A percentile compares a stretch with the other conserved stretches of the same genome.
Evolutionary conservation across 2,113 vertebrate species (phyloP).

Genomic region (Archocentrus centrarchus): DNA sequence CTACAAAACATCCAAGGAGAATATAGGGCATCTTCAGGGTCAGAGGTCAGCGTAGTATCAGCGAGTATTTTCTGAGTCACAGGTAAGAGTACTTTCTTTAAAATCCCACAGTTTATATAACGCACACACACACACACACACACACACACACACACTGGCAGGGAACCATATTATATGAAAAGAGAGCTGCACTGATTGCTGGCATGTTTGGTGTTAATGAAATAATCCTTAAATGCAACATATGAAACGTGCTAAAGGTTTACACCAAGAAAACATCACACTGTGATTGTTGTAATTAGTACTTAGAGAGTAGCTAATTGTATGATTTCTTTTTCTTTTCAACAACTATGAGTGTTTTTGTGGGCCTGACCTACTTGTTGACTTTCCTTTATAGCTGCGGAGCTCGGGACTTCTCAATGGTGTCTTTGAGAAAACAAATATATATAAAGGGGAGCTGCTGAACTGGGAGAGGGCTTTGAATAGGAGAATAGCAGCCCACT

Average conservation of each 20-base stretch:
- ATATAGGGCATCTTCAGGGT: background rate
- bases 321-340: background rate
- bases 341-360: constrained; percentile 32
- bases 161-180: too few species aligned
- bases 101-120: too few species aligned
- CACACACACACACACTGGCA: too few species aligned
- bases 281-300: background rate
- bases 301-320: background rate
- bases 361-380: constrained; percentile 69
- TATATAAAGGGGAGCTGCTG: constrained; percentile 73
- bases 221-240: background rate
- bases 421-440: constrained; percentile 80
- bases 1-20: background rate
- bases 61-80: background rate
- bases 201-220: too few species aligned
- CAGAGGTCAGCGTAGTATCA: background rate
- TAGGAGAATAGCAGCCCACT: constrained; percentile 84
- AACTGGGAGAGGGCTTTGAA: constrained; percentile 62
- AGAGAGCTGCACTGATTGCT: too few species aligned
- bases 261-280: background rate
- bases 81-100: background rate
- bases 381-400: constrained; percentile 63
- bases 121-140: too few species aligned
- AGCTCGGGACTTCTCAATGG: constrained; percentile 62
- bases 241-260: background rate